Conservation (phyloP, 2,888 invertebrate genomes). For the Leptinotarsa tumamoca region DNA sequence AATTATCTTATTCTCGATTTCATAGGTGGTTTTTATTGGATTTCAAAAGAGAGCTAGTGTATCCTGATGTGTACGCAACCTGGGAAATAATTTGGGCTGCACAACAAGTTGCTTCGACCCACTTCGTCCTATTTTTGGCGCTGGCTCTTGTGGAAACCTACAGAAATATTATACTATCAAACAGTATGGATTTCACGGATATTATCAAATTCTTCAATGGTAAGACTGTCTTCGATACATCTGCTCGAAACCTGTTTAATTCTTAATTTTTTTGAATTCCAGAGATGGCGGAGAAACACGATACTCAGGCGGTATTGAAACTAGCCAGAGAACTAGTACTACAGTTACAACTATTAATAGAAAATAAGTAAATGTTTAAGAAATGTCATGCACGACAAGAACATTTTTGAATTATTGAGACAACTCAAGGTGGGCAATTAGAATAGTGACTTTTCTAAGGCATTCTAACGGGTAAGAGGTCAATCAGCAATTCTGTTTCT, state of each 20-base stretch:
- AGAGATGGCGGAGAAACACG: conserved; percentile 98
- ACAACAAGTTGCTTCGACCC: conserved; percentile 83
- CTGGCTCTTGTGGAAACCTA: conserved; percentile 92
- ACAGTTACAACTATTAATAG: conserved; percentile 91
- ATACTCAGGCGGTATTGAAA: conserved; percentile 83
- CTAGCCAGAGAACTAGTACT: conserved; percentile 88
- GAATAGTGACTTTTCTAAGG: conserved; percentile 9
- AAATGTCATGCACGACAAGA: not conserved
- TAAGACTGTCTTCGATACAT: conserved; percentile 64
- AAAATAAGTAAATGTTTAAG: conserved; percentile 77
- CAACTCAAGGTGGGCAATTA: conserved; percentile 18
- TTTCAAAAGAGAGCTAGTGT: conserved; percentile 93
- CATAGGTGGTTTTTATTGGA: conserved; percentile 92
- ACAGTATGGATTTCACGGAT: conserved; percentile 98
- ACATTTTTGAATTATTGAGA: not conserved
- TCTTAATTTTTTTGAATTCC: conserved; percentile 58
- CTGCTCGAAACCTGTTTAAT: not conserved
- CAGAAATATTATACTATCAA: conserved; percentile 92
- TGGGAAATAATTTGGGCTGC: conserved; percentile 99
- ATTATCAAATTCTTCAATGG: conserved; percentile 99
- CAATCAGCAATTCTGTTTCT: conserved; percentile 3
- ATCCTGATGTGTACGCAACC: conserved; percentile 92
- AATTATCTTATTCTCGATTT: not conserved
- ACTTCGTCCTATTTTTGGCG: conserved; percentile 94
- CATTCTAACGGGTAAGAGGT: not conserved